A percentile compares a stretch with the other conserved stretches of the same genome.
phyloP scores from a whole-genome alignment of 2,888 invertebrate species.

The Tolmerus cingulatus region DNA sequence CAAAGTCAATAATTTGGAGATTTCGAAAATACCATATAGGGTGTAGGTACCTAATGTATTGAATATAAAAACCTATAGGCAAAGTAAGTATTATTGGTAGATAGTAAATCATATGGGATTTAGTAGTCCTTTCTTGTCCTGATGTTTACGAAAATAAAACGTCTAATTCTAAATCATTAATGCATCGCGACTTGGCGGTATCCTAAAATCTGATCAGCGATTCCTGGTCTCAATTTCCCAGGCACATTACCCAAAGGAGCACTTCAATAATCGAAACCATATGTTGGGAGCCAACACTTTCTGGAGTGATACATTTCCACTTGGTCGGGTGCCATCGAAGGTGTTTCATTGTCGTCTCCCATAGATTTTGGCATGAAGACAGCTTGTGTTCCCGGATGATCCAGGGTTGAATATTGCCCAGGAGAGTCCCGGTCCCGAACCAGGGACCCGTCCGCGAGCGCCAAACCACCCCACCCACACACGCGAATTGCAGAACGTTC shows the following conservation, averaged over 20 bases:
- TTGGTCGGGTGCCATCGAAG: background rate
- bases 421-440: background rate
- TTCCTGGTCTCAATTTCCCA: background rate
- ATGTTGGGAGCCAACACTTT: background rate
- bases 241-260: background rate
- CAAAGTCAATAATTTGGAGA: too few species aligned
- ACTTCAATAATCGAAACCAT: background rate
- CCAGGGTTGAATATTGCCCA: background rate
- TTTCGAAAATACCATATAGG: too few species aligned
- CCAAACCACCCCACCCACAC: background rate
- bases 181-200: background rate
- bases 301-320: constrained; percentile 2
- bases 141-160: background rate
- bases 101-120: too few species aligned
- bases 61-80: too few species aligned
- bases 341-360: background rate
- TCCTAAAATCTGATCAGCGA: background rate
- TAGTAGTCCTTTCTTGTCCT: background rate
- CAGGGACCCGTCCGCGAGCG: background rate
- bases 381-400: background rate
- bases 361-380: constrained; percentile 18
- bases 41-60: too few species aligned
- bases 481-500: constrained; percentile 10
- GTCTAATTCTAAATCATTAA: background rate
- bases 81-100: too few species aligned